Evolutionary conservation across 2,113 vertebrate species (phyloP).

Genomic region (Suncus etruscus): DNA sequence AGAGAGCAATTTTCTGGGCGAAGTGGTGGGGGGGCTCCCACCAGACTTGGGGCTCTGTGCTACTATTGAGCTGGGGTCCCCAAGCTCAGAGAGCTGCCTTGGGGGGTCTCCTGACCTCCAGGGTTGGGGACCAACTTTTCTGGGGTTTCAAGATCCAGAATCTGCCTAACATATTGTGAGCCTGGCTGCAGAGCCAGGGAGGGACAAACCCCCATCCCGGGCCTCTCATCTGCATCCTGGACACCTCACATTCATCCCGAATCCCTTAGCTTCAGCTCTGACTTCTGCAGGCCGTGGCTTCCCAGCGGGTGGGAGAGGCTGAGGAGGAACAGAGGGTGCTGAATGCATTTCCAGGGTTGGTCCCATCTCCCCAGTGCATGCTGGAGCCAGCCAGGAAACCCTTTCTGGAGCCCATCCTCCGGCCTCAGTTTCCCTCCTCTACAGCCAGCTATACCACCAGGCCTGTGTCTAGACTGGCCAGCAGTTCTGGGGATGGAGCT

Average conservation of each 20-base stretch:
- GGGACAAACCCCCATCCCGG: background rate
- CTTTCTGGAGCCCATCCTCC: background rate
- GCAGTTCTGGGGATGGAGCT: background rate
- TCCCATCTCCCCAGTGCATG: too few species aligned
- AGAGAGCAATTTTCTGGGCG: background rate
- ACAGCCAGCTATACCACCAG: background rate
- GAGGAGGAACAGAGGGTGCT: background rate
- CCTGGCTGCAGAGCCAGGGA: background rate
- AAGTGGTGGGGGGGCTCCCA: background rate
- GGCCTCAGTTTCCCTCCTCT: background rate
- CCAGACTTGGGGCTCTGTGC: background rate
- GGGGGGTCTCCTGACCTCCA: background rate
- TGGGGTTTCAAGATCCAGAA: background rate
- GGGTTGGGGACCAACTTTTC: background rate
- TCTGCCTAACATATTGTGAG: background rate
- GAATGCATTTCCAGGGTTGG: background rate
- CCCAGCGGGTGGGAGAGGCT: background rate
- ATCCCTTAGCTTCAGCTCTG: background rate
- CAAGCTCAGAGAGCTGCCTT: background rate
- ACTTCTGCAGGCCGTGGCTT: background rate
- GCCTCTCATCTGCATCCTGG: background rate
- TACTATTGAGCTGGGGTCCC: background rate
- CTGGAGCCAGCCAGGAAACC: background rate
- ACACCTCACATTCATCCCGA: too few species aligned
- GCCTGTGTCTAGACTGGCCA: background rate